Evolutionary conservation across 53 echinoderm and acorn worm genomes (phyloP).

Genomic region (Apostichopus leukothele): DNA sequence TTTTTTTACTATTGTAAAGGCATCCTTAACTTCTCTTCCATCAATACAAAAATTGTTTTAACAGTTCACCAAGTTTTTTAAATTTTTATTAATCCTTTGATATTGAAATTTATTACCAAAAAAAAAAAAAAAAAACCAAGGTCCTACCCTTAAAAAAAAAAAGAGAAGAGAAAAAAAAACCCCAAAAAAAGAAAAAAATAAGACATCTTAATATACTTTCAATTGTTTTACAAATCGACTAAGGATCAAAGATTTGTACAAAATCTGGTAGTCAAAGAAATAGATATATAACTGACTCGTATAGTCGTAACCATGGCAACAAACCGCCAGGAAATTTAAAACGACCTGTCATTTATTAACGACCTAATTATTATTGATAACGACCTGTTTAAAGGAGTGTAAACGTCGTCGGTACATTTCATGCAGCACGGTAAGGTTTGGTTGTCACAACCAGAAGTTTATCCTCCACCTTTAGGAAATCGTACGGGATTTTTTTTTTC

Average conservation of each 20-base stretch:
- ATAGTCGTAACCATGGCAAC: too few species aligned
- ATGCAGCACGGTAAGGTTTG: not conserved
- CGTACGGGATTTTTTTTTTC: not conserved
- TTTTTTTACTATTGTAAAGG: constrained; percentile 24
- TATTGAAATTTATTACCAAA: not conserved
- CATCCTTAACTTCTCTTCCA: constrained; percentile 7
- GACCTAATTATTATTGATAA: not conserved
- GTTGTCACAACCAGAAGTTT: not conserved
- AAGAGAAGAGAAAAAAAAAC: too few species aligned
- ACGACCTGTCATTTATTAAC: not conserved
- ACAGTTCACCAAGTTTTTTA: not conserved
- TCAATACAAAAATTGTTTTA: not conserved
- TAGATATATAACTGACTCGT: not conserved
- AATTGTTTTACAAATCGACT: constrained; percentile 2
- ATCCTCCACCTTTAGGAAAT: not conserved
- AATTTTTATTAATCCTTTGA: constrained; percentile 1
- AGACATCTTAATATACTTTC: too few species aligned
- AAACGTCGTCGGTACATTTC: not conserved
- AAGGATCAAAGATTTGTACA: constrained; percentile 2
- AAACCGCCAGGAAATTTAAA: too few species aligned
- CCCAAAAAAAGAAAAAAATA: too few species aligned
- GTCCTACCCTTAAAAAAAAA: not conserved
- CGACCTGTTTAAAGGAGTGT: not conserved
- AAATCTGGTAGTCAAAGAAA: constrained; percentile 19
- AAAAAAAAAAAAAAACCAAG: not conserved